Percentiles rank a stretch among this genome's conserved stretches.
Conservation (phyloP, 2,888 invertebrate species). For the Volucella inflata region DNA sequence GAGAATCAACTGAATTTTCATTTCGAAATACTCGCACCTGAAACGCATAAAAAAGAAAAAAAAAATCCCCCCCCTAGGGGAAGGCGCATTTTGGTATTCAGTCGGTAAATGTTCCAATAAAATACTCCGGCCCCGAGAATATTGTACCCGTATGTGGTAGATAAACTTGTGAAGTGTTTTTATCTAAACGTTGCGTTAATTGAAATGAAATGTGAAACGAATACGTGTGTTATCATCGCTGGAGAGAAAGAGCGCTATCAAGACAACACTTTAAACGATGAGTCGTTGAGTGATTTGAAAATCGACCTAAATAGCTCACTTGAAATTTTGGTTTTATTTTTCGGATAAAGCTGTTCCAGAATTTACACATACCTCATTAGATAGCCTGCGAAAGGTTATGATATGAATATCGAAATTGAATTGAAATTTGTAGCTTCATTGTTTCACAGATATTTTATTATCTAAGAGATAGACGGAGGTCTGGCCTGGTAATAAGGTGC, state of each 20-base stretch:
- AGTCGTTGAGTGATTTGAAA: slow-evolving; percentile 46
- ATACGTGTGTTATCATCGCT: slow-evolving; percentile 53
- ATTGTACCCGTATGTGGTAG: background rate
- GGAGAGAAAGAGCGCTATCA: slow-evolving; percentile 2
- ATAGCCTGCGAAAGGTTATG: slow-evolving; percentile 30
- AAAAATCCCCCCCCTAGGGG: background rate
- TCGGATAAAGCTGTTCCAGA: slow-evolving; percentile 24
- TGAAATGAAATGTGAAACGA: slow-evolving; percentile 51
- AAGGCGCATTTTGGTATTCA: slow-evolving; percentile 1
- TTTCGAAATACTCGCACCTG: slow-evolving; percentile 25
- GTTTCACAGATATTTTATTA: slow-evolving; percentile 11
- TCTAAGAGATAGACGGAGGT: slow-evolving; percentile 1
- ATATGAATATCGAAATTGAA: slow-evolving; percentile 30
- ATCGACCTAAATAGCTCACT: slow-evolving; percentile 42
- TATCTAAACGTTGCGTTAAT: slow-evolving; percentile 62
- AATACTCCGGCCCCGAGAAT: background rate
- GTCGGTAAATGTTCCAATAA: slow-evolving; percentile 20
- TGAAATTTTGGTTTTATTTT: too few relatives aligned
- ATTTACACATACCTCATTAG: slow-evolving; percentile 48
- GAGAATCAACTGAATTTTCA: slow-evolving; percentile 11
- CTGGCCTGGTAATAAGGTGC: background rate
- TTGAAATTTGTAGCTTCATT: slow-evolving; percentile 13
- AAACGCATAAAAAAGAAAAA: slow-evolving; percentile 13
- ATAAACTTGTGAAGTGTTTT: slow-evolving; percentile 41
- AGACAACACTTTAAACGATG: slow-evolving; percentile 14